Percentiles rank a stretch among this genome's conserved stretches.
Evolutionary conservation across 37 sponge, comb jelly and placozoan genomes (phyloP).

Genomic region (Ianthella basta): DNA sequence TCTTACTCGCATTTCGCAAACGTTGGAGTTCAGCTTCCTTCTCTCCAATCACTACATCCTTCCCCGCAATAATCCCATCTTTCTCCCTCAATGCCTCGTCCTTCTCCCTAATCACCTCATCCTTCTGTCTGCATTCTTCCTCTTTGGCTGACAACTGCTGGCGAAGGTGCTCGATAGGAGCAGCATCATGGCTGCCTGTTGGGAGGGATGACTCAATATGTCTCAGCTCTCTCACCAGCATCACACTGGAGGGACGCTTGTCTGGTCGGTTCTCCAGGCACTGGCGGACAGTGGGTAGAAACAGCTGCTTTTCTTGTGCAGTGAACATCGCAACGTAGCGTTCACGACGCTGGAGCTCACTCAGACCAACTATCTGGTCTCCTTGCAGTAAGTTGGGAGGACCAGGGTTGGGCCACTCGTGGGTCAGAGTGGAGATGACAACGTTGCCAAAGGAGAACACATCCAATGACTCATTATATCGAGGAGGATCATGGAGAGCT

Average conservation of each 20-base stretch:
- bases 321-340: background rate
- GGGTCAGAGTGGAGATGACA: background rate
- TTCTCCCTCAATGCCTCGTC: no score
- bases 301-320: background rate
- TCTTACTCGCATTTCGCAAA: no score
- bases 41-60: no score
- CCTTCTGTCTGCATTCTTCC: background rate
- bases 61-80: no score
- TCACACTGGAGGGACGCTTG: background rate
- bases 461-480: background rate
- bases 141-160: background rate
- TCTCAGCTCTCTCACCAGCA: background rate
- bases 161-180: background rate
- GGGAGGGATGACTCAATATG: background rate
- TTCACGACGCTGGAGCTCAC: constrained; percentile 10
- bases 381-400: background rate
- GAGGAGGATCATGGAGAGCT: background rate
- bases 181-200: background rate
- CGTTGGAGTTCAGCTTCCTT: no score
- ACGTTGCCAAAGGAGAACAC: background rate
- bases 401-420: background rate
- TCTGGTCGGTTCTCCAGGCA: background rate
- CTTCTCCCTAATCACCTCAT: no score
- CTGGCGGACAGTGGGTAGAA: background rate
- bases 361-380: background rate